phyloP scores from a whole-genome alignment of 2,888 invertebrate genomes.

The Lomographa bimaculata region DNA sequence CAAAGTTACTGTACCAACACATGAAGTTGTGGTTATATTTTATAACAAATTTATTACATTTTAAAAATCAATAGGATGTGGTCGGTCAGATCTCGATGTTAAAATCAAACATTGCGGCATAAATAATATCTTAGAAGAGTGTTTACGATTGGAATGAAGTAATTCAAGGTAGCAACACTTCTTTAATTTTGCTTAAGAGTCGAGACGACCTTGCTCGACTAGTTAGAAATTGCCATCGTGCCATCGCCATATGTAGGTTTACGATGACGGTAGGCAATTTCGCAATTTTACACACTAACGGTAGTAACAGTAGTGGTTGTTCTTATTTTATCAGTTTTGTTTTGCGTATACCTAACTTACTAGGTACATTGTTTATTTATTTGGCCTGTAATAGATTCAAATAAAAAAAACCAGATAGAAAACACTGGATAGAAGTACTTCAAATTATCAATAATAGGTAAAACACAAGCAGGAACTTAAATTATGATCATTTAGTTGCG shows the following conservation, averaged over 20 bases:
- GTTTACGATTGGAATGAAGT: slow-evolving; percentile 50
- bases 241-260: slow-evolving; percentile 43
- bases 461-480: too few species aligned
- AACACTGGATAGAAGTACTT: too few species aligned
- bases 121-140: slow-evolving; percentile 37
- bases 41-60: slow-evolving; percentile 63
- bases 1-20: slow-evolving; percentile 40
- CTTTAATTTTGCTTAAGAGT: slow-evolving; percentile 20
- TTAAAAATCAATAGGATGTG: slow-evolving; percentile 71
- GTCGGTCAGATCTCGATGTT: slow-evolving; percentile 52
- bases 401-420: too few species aligned
- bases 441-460: too few species aligned
- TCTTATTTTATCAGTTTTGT: slow-evolving; percentile 4
- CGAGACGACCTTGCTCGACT: slow-evolving; percentile 28
- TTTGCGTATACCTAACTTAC: neutral
- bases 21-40: slow-evolving; percentile 64
- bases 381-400: too few species aligned
- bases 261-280: slow-evolving; percentile 40
- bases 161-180: slow-evolving; percentile 21
- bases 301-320: slow-evolving; percentile 28
- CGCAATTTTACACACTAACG: slow-evolving; percentile 44
- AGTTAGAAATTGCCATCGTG: slow-evolving; percentile 22
- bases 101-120: slow-evolving; percentile 58
- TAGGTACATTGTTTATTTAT: too few species aligned
- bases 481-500: too few species aligned